A percentile compares a stretch with the other conserved stretches of the same genome.
Conservation (phyloP, 2,888 invertebrate genomes). For the Agrypnus murinus region DNA sequence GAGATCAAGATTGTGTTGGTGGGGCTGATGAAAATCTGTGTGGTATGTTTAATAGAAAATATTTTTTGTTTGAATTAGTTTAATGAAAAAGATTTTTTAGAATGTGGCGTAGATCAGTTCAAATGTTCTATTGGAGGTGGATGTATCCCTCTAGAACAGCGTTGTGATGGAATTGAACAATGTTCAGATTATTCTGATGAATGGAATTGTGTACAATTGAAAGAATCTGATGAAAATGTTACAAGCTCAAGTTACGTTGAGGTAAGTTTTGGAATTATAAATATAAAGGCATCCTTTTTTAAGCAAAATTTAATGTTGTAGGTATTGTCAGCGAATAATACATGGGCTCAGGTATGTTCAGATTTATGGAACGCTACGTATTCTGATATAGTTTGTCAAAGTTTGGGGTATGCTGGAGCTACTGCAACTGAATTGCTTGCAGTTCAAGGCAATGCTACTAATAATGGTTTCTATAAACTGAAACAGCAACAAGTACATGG, state of each 20-base stretch:
- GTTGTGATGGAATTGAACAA: slow-evolving; percentile 77
- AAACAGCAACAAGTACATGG: slow-evolving; percentile 59
- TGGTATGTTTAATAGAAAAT: slow-evolving; percentile 62
- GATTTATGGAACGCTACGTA: slow-evolving; percentile 74
- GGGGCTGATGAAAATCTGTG: slow-evolving; percentile 77
- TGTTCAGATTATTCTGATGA: slow-evolving; percentile 79
- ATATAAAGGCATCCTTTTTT: slow-evolving; percentile 37
- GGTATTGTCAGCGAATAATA: slow-evolving; percentile 58
- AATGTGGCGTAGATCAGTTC: slow-evolving; percentile 74
- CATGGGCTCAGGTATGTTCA: slow-evolving; percentile 72
- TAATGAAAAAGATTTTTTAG: too few species aligned
- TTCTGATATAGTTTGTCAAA: slow-evolving; percentile 74
- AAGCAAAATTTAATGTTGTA: slow-evolving; percentile 41
- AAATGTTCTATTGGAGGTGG: slow-evolving; percentile 76
- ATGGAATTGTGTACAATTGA: slow-evolving; percentile 72
- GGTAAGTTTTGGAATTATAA: slow-evolving; percentile 14
- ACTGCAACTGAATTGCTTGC: slow-evolving; percentile 64
- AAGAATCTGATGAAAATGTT: slow-evolving; percentile 41
- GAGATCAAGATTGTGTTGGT: slow-evolving; percentile 73
- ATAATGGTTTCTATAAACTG: slow-evolving; percentile 61
- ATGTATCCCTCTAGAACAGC: slow-evolving; percentile 72
- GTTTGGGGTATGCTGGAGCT: slow-evolving; percentile 73
- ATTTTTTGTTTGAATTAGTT: too few species aligned
- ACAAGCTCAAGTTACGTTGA: slow-evolving; percentile 33
- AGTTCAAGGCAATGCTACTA: slow-evolving; percentile 58